Evolutionary conservation across 2,888 invertebrate species (phyloP).

Genomic region (Andrena marginata): DNA sequence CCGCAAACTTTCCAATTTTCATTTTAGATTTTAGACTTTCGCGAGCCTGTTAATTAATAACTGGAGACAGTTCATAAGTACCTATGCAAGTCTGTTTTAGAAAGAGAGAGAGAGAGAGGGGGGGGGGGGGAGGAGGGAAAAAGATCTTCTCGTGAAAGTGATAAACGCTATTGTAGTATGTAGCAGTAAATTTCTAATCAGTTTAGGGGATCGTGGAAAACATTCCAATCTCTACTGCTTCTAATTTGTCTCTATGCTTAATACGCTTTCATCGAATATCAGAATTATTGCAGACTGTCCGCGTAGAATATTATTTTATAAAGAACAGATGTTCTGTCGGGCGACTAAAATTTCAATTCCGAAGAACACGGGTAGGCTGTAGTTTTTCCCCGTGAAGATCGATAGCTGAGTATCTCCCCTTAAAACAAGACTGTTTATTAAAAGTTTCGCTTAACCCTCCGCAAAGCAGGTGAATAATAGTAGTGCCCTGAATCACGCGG

Average conservation of each 20-base stretch:
- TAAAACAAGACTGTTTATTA: background rate
- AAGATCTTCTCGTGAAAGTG: too few species aligned
- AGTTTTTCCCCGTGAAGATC: background rate
- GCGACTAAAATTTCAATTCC: background rate
- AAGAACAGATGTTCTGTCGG: background rate
- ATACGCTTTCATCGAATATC: background rate
- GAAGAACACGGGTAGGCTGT: background rate
- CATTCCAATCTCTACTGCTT: background rate
- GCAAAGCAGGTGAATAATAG: background rate
- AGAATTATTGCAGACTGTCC: background rate
- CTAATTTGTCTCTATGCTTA: background rate
- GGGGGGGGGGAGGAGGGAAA: too few species aligned
- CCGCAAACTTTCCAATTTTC: background rate
- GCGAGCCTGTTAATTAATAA: background rate
- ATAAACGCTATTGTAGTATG: too few species aligned
- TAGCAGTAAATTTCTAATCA: background rate
- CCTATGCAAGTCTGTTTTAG: too few species aligned
- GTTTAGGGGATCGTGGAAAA: too few species aligned
- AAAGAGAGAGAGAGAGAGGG: too few species aligned
- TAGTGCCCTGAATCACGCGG: too few species aligned
- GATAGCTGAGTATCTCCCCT: slow-evolving; percentile 5
- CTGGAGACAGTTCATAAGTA: too few species aligned
- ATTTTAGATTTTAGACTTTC: background rate
- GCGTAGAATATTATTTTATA: background rate
- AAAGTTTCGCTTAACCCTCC: background rate